Conservation (phyloP, 2,888 invertebrate species). For the Laothoe populi region DNA sequence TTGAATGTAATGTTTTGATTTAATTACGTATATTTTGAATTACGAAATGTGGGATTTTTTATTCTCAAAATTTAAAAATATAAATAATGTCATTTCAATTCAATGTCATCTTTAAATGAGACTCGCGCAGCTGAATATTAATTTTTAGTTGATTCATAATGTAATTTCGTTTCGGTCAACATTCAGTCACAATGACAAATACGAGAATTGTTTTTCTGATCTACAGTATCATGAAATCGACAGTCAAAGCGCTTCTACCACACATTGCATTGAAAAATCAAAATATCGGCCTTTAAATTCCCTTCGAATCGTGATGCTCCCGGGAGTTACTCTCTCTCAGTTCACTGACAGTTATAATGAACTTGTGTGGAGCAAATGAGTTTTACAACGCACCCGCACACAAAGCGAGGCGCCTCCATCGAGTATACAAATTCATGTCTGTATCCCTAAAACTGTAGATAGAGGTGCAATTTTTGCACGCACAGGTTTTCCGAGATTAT, state of each 20-base stretch:
- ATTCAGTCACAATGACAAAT: too few relatives aligned
- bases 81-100: too few relatives aligned
- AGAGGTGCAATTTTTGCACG: not conserved
- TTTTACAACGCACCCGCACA: not conserved
- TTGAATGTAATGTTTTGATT: too few relatives aligned
- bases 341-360: conserved; percentile 26
- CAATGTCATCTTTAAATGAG: too few relatives aligned
- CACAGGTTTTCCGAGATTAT: not conserved
- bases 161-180: too few relatives aligned
- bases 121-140: too few relatives aligned
- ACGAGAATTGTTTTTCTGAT: too few relatives aligned
- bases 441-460: not conserved
- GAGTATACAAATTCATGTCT: not conserved
- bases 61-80: too few relatives aligned
- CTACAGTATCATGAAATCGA: too few relatives aligned
- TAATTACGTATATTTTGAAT: too few relatives aligned
- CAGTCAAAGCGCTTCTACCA: not conserved
- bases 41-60: too few relatives aligned
- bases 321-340: conserved; percentile 23
- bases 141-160: too few relatives aligned
- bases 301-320: conserved; percentile 18
- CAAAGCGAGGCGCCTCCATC: not conserved
- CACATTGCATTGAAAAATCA: not conserved
- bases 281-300: conserved; percentile 5
- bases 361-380: conserved; percentile 25